These are phyloP conservation scores for Gymnobelideus leadbeateri DNA, from an alignment of 2,113 vertebrate genomes.

Conservation along the genomic window DNA sequence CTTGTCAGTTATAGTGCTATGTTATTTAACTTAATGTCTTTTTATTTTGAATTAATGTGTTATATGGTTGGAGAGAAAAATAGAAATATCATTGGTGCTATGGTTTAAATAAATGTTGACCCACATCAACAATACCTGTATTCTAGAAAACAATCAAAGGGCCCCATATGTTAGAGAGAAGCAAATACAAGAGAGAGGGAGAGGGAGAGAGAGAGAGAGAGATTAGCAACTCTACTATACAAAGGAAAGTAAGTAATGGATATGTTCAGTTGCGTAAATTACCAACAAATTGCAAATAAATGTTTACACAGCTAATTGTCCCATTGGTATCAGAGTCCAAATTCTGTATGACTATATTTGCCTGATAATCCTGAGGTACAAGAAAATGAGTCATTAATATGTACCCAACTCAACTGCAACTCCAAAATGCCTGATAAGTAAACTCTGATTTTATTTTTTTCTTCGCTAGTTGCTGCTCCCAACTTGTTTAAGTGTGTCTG, in stretches of 20 bases:
- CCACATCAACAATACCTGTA: background rate
- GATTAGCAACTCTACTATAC: background rate
- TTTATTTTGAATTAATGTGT: background rate
- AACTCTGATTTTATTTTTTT: constrained; percentile 57
- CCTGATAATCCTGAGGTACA: constrained; percentile 23
- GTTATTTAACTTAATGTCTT: background rate
- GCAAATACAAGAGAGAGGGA: background rate
- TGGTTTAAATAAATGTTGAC: background rate
- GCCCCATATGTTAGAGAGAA: background rate
- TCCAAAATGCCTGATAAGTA: constrained; percentile 33
- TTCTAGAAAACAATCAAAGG: background rate
- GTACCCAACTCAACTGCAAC: constrained; percentile 26
- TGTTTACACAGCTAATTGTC: background rate
- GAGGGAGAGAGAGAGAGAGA: background rate
- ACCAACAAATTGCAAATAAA: background rate
- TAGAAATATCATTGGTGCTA: background rate
- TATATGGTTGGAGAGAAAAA: background rate
- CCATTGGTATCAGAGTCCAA: background rate
- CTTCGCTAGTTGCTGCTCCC: constrained; percentile 57
- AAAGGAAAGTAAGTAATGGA: background rate
- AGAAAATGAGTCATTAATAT: constrained; percentile 33
- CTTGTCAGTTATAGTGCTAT: background rate
- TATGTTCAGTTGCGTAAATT: background rate
- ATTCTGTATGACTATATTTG: constrained; percentile 53
- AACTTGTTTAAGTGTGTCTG: constrained; percentile 5